Percentiles rank a stretch among this genome's conserved stretches.
phyloP scores from a whole-genome alignment of 2,888 invertebrate genomes.

The Hesperia comma region DNA sequence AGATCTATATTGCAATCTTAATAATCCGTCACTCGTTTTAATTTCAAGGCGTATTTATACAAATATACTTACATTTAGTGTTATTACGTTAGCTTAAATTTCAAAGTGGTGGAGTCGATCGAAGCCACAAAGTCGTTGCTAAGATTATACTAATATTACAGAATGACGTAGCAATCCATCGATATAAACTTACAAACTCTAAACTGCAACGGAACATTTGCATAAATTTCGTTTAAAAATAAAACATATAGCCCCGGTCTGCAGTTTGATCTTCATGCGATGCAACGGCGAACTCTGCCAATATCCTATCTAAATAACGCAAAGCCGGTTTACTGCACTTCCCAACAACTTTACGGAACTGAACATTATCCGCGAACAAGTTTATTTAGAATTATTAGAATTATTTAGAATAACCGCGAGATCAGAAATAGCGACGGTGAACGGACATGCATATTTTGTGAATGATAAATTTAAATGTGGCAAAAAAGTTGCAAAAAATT shows the following conservation, averaged over 20 bases:
- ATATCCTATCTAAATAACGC: constrained; percentile 23
- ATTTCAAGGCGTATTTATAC: no score
- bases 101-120: no score
- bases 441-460: constrained; percentile 21
- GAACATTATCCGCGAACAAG: constrained; percentile 24
- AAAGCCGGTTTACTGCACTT: constrained; percentile 23
- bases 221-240: constrained; percentile 3
- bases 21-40: no score
- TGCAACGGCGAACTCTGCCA: constrained; percentile 20
- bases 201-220: constrained; percentile 9
- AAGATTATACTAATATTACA: not conserved
- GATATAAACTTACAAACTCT: not conserved
- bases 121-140: no score
- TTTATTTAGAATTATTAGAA: constrained; percentile 24
- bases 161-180: not conserved
- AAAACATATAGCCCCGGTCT: constrained; percentile 3
- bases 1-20: no score
- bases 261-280: constrained; percentile 6
- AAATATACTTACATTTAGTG: no score
- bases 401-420: constrained; percentile 27
- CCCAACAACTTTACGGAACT: constrained; percentile 26
- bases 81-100: no score
- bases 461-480: constrained; percentile 41
- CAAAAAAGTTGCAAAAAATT: no score
- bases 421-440: constrained; percentile 22